These are phyloP conservation scores for Chauna torquata DNA, from an alignment of 2,113 vertebrate genomes.

Conservation along the genomic window DNA sequence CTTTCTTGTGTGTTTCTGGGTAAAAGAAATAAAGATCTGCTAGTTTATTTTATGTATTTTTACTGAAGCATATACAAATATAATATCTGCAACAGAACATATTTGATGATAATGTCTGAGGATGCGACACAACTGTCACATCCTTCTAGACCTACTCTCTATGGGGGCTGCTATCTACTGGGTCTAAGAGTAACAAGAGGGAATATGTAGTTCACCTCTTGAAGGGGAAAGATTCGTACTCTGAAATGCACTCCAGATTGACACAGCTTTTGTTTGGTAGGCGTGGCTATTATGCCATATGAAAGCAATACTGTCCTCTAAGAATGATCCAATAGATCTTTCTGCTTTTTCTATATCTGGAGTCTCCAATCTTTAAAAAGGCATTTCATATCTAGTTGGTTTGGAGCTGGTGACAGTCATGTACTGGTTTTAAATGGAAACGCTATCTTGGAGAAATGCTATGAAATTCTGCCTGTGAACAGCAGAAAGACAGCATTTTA, in stretches of 20 bases:
- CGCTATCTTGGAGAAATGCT: not conserved
- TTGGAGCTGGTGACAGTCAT: not conserved
- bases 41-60: not conserved
- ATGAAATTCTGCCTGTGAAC: not conserved
- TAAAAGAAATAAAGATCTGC: not conserved
- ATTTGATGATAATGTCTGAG: not conserved
- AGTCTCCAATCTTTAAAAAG: not conserved
- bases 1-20: not conserved
- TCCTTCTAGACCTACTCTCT: not conserved
- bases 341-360: not conserved
- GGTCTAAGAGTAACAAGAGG: not conserved
- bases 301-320: not conserved
- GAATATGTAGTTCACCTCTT: not conserved
- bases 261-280: not conserved
- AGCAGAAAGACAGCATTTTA: not conserved
- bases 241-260: not conserved
- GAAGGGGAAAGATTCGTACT: not conserved
- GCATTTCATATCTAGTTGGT: not conserved
- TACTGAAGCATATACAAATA: not conserved
- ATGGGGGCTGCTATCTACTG: not conserved
- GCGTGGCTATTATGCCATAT: accelerated
- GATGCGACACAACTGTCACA: not conserved
- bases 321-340: not conserved
- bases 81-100: not conserved
- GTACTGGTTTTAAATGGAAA: not conserved